Percentiles rank a stretch among this genome's conserved stretches.
Conservation (phyloP, 2,888 invertebrate genomes). For the Creontiades dilutus region DNA sequence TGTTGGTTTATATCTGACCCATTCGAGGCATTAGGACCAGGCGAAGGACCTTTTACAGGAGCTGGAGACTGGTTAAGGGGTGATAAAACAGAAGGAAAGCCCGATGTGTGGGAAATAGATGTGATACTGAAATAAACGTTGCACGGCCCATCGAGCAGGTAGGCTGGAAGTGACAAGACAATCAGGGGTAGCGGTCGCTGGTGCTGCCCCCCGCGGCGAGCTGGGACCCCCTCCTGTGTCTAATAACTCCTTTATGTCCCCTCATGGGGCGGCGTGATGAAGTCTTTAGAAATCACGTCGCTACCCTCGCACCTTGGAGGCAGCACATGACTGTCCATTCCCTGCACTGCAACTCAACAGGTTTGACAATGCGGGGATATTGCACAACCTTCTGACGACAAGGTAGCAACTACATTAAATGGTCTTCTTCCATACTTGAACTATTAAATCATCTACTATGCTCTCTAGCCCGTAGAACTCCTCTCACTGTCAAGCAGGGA, state of each 20-base stretch:
- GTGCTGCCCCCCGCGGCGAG: conserved; percentile 14
- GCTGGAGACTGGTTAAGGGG: neutral
- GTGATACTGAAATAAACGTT: conserved; percentile 30
- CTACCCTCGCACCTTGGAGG: neutral
- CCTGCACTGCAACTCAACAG: neutral
- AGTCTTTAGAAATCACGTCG: conserved; percentile 4
- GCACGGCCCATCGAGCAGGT: conserved; percentile 36
- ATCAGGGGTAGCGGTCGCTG: conserved; percentile 20
- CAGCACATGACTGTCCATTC: neutral
- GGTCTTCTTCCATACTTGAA: too few relatives aligned
- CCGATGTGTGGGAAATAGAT: neutral
- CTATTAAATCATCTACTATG: too few relatives aligned
- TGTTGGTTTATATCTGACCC: too few relatives aligned
- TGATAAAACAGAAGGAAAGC: conserved; percentile 19
- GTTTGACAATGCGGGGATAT: too few relatives aligned
- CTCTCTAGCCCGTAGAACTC: too few relatives aligned
- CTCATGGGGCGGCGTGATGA: conserved; percentile 10
- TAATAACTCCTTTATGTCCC: conserved; percentile 28
- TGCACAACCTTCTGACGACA: too few relatives aligned
- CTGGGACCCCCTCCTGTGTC: neutral
- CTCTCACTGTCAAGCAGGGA: too few relatives aligned
- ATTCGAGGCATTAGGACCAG: neutral
- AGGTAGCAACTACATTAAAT: too few relatives aligned
- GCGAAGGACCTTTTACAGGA: conserved; percentile 1
- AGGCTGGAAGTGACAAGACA: conserved; percentile 30